phyloP scores from a whole-genome alignment of 64 coral and sea anemone species.

The Montipora foliosa region DNA sequence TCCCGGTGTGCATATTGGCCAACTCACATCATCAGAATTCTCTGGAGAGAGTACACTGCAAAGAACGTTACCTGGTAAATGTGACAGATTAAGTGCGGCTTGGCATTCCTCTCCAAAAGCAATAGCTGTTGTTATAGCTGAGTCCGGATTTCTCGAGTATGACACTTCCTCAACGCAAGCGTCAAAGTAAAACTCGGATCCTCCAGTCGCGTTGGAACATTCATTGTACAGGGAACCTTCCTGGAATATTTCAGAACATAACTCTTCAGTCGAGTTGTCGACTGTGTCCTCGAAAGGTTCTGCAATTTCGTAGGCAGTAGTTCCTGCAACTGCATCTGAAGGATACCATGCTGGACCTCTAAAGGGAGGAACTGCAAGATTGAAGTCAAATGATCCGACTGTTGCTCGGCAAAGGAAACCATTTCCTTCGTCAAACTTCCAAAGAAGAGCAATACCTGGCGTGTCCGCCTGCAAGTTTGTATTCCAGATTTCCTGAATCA shows the following conservation, averaged over 20 bases:
- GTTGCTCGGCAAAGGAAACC: constrained; percentile 64
- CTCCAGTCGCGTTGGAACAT: constrained; percentile 72
- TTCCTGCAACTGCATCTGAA: constrained; percentile 76
- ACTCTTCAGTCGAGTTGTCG: constrained; percentile 43
- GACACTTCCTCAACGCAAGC: constrained; percentile 85
- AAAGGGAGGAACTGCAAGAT: constrained; percentile 79
- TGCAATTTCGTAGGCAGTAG: constrained; percentile 5
- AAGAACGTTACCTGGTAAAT: constrained; percentile 80
- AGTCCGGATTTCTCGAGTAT: constrained; percentile 48
- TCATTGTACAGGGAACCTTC: constrained; percentile 63
- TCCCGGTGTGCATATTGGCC: constrained; percentile 65
- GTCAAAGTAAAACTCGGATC: constrained; percentile 80
- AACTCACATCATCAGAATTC: constrained; percentile 81
- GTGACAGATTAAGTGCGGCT: constrained; percentile 74
- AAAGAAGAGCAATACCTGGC: constrained; percentile 75
- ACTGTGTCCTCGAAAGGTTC: constrained; percentile 48
- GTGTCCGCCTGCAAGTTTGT: constrained; percentile 41
- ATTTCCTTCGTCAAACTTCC: constrained; percentile 96
- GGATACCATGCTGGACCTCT: constrained; percentile 79
- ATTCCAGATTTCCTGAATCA: constrained; percentile 76
- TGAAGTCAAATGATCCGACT: constrained; percentile 70
- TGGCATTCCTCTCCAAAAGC: constrained; percentile 87
- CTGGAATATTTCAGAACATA: constrained; percentile 86
- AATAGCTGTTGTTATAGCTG: constrained; percentile 69
- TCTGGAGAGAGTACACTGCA: constrained; percentile 79